Evolutionary conservation across 2,113 vertebrate genomes (phyloP).

Genomic region (Mystacornis crossleyi): DNA sequence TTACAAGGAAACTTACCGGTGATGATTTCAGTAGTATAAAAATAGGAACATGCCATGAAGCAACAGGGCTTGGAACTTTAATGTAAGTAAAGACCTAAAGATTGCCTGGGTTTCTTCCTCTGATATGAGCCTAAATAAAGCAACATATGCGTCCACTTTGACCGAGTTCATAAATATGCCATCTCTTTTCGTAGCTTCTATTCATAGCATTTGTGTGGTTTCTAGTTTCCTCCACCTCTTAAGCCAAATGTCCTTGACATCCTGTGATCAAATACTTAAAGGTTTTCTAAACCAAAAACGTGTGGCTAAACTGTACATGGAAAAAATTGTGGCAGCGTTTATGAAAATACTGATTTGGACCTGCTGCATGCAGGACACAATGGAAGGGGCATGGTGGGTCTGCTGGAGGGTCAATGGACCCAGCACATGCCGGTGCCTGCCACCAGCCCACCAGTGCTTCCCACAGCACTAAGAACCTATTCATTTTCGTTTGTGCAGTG

Average conservation of each 20-base stretch:
- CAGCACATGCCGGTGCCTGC: background rate
- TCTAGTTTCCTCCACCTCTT: slow-evolving; percentile 61
- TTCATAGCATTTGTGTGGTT: slow-evolving; percentile 72
- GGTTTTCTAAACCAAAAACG: background rate
- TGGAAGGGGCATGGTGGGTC: background rate
- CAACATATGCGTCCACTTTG: slow-evolving; percentile 62
- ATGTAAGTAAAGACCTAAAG: background rate
- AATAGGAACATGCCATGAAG: background rate
- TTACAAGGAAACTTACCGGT: background rate
- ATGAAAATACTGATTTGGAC: background rate
- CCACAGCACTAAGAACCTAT: background rate
- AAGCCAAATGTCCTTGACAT: slow-evolving; percentile 49
- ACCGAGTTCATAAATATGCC: slow-evolving; percentile 50
- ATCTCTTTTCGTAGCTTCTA: slow-evolving; percentile 60
- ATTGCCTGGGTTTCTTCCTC: slow-evolving; percentile 35
- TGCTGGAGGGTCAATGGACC: background rate
- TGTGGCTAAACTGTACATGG: background rate
- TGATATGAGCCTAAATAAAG: slow-evolving; percentile 73
- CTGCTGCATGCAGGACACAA: background rate
- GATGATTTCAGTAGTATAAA: background rate
- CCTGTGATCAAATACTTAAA: slow-evolving; percentile 38
- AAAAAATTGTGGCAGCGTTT: background rate
- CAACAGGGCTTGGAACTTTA: background rate
- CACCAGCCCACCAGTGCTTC: background rate
- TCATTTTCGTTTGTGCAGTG: background rate